phyloP scores from a whole-genome alignment of 37 sponge, comb jelly and placozoan genomes.

The Spongilla lacustris region DNA sequence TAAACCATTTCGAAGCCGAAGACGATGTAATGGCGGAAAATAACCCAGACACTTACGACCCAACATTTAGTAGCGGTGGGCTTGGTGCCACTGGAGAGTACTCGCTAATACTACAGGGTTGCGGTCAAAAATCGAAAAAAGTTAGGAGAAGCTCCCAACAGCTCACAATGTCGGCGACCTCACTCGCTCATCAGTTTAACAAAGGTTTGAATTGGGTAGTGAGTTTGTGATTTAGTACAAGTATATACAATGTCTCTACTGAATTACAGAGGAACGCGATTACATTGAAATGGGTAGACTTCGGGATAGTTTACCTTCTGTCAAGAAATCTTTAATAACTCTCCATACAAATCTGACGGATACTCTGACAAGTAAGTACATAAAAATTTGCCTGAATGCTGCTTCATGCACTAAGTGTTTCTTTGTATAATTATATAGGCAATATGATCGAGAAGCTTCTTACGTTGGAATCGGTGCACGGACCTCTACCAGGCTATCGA shows the following conservation, averaged over 20 bases:
- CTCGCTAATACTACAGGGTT: not conserved
- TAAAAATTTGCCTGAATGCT: not conserved
- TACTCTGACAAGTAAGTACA: not conserved
- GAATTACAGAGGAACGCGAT: not conserved
- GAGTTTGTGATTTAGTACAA: no score
- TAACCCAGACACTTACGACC: not conserved
- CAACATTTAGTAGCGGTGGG: not conserved
- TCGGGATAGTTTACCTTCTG: not conserved
- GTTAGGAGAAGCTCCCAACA: not conserved
- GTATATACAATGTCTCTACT: no score
- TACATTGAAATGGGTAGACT: not conserved
- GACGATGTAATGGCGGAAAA: not conserved
- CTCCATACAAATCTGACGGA: not conserved
- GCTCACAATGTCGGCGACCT: not conserved
- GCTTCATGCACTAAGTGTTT: not conserved
- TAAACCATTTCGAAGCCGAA: not conserved
- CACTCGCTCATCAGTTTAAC: not conserved
- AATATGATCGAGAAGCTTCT: slow-evolving; percentile 32
- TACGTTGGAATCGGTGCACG: slow-evolving; percentile 41
- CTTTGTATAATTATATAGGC: not conserved
- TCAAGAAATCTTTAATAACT: not conserved
- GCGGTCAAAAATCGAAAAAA: not conserved
- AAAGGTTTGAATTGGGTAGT: no score
- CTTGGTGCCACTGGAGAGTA: not conserved
- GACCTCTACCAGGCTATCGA: slow-evolving; percentile 34